phyloP scores from a whole-genome alignment of 1,140 invertebrate genomes.

The Drosophila pseudoananassae region DNA sequence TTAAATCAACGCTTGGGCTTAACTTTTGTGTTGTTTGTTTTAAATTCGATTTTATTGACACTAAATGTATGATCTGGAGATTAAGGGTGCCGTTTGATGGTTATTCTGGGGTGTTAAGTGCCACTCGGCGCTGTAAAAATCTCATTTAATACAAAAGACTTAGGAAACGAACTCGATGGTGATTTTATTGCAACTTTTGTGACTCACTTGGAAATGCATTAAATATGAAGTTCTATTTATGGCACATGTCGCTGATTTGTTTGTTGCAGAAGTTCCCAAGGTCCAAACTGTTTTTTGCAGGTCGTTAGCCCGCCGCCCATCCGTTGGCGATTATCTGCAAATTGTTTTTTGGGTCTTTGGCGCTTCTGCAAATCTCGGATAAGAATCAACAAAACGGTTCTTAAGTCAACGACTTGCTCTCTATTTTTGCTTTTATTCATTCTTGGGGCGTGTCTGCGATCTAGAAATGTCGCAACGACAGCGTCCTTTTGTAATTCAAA shows the following conservation, averaged over 20 bases:
- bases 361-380: slow-evolving; percentile 22
- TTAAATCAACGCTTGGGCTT: slow-evolving; percentile 21
- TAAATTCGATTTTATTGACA: slow-evolving; percentile 64
- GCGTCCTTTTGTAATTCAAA: slow-evolving; percentile 70
- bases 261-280: slow-evolving; percentile 28
- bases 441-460: slow-evolving; percentile 57
- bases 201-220: slow-evolving; percentile 38
- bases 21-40: slow-evolving; percentile 50
- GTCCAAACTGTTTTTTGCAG: slow-evolving; percentile 31
- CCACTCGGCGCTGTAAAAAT: slow-evolving; percentile 32
- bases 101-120: slow-evolving; percentile 62
- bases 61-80: slow-evolving; percentile 41
- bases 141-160: slow-evolving; percentile 65
- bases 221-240: slow-evolving; percentile 35
- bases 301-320: slow-evolving; percentile 66
- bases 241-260: slow-evolving; percentile 4
- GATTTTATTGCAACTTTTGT: slow-evolving; percentile 33
- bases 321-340: slow-evolving; percentile 53
- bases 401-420: slow-evolving; percentile 72
- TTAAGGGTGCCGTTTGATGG: slow-evolving; percentile 53
- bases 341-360: slow-evolving; percentile 18
- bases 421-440: not conserved
- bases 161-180: slow-evolving; percentile 60
- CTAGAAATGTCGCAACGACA: slow-evolving; percentile 59
- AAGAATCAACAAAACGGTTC: slow-evolving; percentile 47